Evolutionary conservation across 2,797 vertebrate genomes (phyloP), one percentile per base, ranked within the genome.

Genomic region (Eurystomus glaucurus): DNA sequence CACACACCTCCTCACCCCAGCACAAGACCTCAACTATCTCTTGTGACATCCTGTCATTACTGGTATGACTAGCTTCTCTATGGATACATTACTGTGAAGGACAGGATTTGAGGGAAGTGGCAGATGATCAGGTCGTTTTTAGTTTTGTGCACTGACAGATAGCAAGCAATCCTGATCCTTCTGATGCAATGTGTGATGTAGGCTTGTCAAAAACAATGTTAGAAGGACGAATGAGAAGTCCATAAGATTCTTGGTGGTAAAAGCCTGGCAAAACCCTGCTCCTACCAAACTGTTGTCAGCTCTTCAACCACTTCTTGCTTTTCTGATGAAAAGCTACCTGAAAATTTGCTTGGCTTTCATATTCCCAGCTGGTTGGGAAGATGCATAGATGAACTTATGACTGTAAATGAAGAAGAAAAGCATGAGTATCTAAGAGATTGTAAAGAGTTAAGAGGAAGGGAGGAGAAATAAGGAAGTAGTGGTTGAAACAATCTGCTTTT

Each of bases 391-490:
- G 4, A 29, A 60, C 14, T 78, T 88, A 74, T 68, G 85, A 37
- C 8, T 43, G 20, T 20, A 86, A 85, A 61, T 1, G 5, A 82
- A 70, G 35, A 35, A 70, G 20, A 69, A 80, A 92, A 87, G 16
- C 10, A 48, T 7, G 15, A 5, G 1, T 6, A 37, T 61, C 69
- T 76, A 58, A 72, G 60, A 88, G 15, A 19, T 19, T 25, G 33
- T 76, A 90, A 97, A 91, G 79, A 94, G 91, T 97, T 97, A 97
- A 97, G 77, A 91, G 83, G 95, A 96, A 96, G 93, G 72, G 82
- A 94, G 76, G 90, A 84, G 93, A 94, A 96, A 96, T 86, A 81
- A 96, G 96, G 97, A 97, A 96, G 90, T 93, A 76, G 94, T 29
- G 91, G 91, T 96, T 95, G 61, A 95, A 96, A 77, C 57, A 75